These are phyloP conservation scores for Mesorhabditis spiculigera DNA, from an alignment of 2,888 invertebrate genomes.

Conservation along the genomic window DNA sequence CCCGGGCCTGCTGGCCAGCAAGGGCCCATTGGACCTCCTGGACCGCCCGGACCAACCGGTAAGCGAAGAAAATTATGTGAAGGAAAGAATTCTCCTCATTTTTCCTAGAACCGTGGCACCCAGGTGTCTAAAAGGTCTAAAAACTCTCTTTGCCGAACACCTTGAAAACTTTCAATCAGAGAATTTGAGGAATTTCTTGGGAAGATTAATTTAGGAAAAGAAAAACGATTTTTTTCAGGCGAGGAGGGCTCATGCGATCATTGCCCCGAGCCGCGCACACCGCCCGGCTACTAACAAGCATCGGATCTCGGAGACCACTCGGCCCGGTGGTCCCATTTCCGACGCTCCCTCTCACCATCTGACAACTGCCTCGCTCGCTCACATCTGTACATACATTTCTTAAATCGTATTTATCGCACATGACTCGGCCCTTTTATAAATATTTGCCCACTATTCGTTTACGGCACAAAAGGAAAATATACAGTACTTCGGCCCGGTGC, in stretches of 20 bases:
- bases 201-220: too few species aligned
- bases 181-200: neutral
- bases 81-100: neutral
- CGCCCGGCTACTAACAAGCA: constrained; percentile 48
- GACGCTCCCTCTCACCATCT: too few species aligned
- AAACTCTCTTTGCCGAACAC: neutral
- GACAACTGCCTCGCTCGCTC: too few species aligned
- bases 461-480: too few species aligned
- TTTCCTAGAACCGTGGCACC: neutral
- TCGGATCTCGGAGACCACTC: neutral
- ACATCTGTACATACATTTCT: too few species aligned
- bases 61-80: neutral
- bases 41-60: constrained; percentile 44
- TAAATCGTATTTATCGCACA: too few species aligned
- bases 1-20: constrained; percentile 46
- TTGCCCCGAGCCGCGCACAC: constrained; percentile 55
- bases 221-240: constrained; percentile 23
- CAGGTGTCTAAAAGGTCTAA: neutral
- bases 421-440: too few species aligned
- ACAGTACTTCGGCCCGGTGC: too few species aligned
- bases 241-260: constrained; percentile 57
- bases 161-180: neutral
- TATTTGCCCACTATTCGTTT: too few species aligned
- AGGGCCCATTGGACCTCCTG: constrained; percentile 48
- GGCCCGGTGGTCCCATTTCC: too few species aligned